Evolutionary conservation across 2,113 vertebrate genomes (phyloP).

Genomic region (Polypterus bichir): DNA sequence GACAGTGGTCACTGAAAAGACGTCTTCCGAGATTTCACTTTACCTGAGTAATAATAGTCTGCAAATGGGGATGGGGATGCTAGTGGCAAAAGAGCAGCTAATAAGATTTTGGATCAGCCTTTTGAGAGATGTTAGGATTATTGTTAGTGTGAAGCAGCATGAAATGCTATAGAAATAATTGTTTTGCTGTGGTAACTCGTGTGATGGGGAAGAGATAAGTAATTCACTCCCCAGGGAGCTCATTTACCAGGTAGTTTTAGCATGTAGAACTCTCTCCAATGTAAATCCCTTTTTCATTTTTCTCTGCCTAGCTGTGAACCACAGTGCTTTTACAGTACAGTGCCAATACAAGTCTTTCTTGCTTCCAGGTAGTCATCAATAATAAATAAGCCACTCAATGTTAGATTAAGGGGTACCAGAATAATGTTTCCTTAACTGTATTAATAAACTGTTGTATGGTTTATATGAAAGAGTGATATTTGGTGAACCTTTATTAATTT

Average conservation of each 20-base stretch:
- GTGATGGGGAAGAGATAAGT: constrained; percentile 27
- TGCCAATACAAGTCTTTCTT: constrained; percentile 30
- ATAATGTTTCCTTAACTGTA: constrained; percentile 51
- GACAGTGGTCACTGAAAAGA: neutral
- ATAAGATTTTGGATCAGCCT: constrained; percentile 33
- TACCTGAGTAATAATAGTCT: no score
- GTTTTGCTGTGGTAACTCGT: constrained; percentile 26
- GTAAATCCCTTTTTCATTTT: constrained; percentile 25
- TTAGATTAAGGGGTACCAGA: constrained; percentile 49
- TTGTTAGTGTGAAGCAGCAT: constrained; percentile 42
- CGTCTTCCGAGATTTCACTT: neutral
- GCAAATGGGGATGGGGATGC: neutral
- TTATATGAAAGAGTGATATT: constrained; percentile 26
- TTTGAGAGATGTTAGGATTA: constrained; percentile 52
- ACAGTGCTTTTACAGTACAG: neutral
- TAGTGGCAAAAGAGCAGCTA: constrained; percentile 1
- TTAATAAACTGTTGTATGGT: constrained; percentile 46
- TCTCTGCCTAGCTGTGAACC: constrained; percentile 19
- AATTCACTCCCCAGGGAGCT: constrained; percentile 34
- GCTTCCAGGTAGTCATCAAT: constrained; percentile 39
- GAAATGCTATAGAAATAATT: constrained; percentile 43
- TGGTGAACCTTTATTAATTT: no score
- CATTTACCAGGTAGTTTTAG: constrained; percentile 23
- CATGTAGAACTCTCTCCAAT: constrained; percentile 27
- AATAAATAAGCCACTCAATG: constrained; percentile 48